These are phyloP conservation scores for Drosophila mimetica DNA, from an alignment of 2,888 invertebrate species.

Conservation along the genomic window DNA sequence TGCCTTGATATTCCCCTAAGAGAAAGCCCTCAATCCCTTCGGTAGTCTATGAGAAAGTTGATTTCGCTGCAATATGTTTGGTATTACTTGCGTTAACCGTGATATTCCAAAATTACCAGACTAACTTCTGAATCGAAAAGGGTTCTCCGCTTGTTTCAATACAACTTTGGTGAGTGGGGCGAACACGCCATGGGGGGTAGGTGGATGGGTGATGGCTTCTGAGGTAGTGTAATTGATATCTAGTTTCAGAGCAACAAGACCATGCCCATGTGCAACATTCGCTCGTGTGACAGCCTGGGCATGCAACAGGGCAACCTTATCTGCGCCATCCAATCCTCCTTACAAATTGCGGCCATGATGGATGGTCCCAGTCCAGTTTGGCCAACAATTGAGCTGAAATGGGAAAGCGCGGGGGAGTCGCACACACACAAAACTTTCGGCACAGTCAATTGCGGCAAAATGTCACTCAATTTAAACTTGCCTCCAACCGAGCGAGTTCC, in stretches of 20 bases:
- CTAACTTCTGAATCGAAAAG: slow-evolving; percentile 5
- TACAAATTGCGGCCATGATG: slow-evolving; percentile 45
- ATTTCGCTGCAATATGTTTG: slow-evolving; percentile 2
- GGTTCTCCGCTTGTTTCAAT: slow-evolving; percentile 2
- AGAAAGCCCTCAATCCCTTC: background rate
- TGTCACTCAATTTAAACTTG: slow-evolving; percentile 76
- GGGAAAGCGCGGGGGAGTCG: slow-evolving; percentile 8
- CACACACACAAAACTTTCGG: slow-evolving; percentile 57
- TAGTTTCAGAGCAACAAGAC: slow-evolving; percentile 1
- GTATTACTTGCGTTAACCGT: slow-evolving; percentile 10
- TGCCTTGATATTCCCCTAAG: background rate
- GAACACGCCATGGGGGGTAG: background rate
- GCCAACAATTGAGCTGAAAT: slow-evolving; percentile 16
- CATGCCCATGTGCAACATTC: slow-evolving; percentile 42
- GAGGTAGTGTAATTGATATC: slow-evolving; percentile 13
- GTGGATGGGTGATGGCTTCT: too few relatives aligned
- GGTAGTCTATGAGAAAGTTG: slow-evolving; percentile 3
- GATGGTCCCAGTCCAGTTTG: slow-evolving; percentile 32
- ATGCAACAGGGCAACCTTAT: slow-evolving; percentile 46
- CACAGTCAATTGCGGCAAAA: slow-evolving; percentile 73
- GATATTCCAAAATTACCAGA: slow-evolving; percentile 1
- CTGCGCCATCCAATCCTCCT: slow-evolving; percentile 26
- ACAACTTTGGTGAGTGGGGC: slow-evolving; percentile 1
- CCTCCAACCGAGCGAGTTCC: slow-evolving; percentile 50
- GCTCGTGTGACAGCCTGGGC: slow-evolving; percentile 17